Evolutionary conservation across 2,113 vertebrate genomes (phyloP).

Genomic region (Chionodraco myersi): DNA sequence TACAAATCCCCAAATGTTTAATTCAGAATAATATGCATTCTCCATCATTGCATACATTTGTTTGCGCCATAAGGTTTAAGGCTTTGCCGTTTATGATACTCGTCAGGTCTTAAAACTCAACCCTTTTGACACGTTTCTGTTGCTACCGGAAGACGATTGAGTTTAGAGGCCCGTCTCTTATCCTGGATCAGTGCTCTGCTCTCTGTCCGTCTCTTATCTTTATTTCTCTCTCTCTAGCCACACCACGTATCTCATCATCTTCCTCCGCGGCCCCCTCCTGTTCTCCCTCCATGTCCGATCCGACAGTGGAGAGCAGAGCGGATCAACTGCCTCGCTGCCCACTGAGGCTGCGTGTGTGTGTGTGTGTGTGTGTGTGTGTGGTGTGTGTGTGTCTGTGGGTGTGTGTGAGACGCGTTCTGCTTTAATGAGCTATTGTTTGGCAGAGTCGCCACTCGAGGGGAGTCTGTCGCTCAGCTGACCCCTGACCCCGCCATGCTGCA

Average conservation of each 20-base stretch:
- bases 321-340: constrained; percentile 66
- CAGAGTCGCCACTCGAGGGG: constrained; percentile 63
- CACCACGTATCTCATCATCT: not conserved
- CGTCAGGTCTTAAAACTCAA: no score
- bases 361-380: constrained; percentile 30
- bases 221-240: not conserved
- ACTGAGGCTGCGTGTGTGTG: constrained; percentile 25
- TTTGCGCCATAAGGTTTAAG: no score
- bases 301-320: constrained; percentile 38
- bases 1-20: no score
- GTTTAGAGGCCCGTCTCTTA: not conserved
- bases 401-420: constrained; percentile 66
- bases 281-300: constrained; percentile 42
- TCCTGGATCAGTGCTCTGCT: not conserved
- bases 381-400: constrained; percentile 40
- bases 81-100: no score
- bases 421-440: constrained; percentile 77
- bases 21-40: no score
- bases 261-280: not conserved
- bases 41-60: no score
- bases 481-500: constrained; percentile 67
- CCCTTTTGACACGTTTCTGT: no score
- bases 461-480: constrained; percentile 72
- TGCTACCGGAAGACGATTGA: not conserved
- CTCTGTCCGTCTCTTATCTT: not conserved